Evolutionary conservation across 2,888 invertebrate species (phyloP).

Genomic region (Sarcophaga variegata): DNA sequence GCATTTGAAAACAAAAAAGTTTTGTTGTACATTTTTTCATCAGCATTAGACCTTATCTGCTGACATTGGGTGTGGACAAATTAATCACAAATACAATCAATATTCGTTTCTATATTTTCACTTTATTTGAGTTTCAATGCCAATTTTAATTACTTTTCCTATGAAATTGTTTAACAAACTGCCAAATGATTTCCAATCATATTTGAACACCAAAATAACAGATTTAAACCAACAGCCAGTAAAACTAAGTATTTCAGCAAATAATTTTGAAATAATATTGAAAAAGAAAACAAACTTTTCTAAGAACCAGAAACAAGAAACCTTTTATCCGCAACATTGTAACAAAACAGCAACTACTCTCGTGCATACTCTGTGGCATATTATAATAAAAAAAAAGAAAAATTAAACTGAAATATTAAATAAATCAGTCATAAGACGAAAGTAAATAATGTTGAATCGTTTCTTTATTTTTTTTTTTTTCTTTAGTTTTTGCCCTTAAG

Average conservation of each 20-base stretch:
- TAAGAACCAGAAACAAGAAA: not conserved
- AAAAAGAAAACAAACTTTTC: not conserved
- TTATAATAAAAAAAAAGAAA: not conserved
- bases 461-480: too few species aligned
- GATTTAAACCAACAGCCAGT: not conserved
- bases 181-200: not conserved
- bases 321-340: not conserved
- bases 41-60: too few species aligned
- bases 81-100: not conserved
- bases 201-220: not conserved
- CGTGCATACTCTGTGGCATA: too few species aligned
- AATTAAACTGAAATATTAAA: conserved; percentile 22
- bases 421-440: conserved; percentile 30
- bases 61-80: too few species aligned
- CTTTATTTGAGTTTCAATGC: conserved; percentile 11
- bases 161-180: not conserved
- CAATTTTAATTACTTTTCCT: conserved; percentile 15
- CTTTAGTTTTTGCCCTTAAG: conserved; percentile 58
- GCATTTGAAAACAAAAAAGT: too few species aligned
- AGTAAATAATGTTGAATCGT: not conserved
- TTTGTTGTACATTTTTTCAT: too few species aligned
- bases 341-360: not conserved
- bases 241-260: not conserved
- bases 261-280: not conserved
- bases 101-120: conserved; percentile 4